Percentiles rank a stretch among this genome's conserved stretches.
phyloP scores from a whole-genome alignment of 1,140 invertebrate genomes.

The Drosophila nigrodunni region DNA sequence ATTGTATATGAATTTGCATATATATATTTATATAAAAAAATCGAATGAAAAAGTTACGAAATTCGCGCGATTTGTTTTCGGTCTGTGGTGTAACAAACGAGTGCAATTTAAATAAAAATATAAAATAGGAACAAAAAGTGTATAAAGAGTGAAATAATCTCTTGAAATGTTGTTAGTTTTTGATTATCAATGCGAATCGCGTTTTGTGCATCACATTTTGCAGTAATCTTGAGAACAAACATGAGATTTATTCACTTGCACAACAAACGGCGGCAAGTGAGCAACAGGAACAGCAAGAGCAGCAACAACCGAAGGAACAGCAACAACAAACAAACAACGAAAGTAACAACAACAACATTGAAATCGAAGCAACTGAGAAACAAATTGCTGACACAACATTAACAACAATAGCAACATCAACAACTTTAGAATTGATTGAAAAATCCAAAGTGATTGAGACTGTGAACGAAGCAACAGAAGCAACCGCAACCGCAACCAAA shows the following conservation, averaged over 20 bases:
- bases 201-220: slow-evolving; percentile 85
- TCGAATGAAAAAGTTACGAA: slow-evolving; percentile 16
- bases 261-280: slow-evolving; percentile 86
- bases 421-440: slow-evolving; percentile 46
- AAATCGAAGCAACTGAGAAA: slow-evolving; percentile 31
- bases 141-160: slow-evolving; percentile 7
- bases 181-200: slow-evolving; percentile 64
- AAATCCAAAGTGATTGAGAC: slow-evolving; percentile 51
- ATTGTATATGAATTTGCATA: neutral
- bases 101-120: slow-evolving; percentile 54
- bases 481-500: slow-evolving; percentile 15
- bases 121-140: neutral
- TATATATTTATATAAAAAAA: slow-evolving; percentile 18
- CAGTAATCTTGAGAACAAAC: slow-evolving; percentile 94
- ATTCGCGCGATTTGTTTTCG: slow-evolving; percentile 59
- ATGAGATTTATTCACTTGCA: slow-evolving; percentile 93
- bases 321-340: slow-evolving; percentile 31
- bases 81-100: slow-evolving; percentile 74
- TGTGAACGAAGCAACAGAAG: slow-evolving; percentile 35
- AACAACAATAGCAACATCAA: slow-evolving; percentile 32
- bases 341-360: slow-evolving; percentile 23
- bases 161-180: slow-evolving; percentile 24
- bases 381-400: slow-evolving; percentile 28
- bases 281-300: slow-evolving; percentile 62
- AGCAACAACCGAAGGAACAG: slow-evolving; percentile 41